Evolutionary conservation across 1,140 invertebrate genomes (phyloP).

Genomic region (Saccostrea echinata): DNA sequence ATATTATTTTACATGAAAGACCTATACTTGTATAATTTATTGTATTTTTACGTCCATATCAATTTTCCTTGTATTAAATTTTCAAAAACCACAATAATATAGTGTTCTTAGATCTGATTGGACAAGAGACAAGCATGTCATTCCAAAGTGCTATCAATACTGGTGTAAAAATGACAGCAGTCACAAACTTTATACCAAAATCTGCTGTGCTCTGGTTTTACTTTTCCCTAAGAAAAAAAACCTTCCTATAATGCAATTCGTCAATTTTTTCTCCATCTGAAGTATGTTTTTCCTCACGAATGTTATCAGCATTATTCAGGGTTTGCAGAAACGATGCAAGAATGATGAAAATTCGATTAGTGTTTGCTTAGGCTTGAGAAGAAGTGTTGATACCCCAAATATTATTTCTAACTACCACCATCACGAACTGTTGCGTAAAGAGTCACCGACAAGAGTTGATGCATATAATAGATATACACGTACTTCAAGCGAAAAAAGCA

Average conservation of each 20-base stretch:
- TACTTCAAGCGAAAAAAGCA: not conserved
- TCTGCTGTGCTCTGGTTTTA: too few species aligned
- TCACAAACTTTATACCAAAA: too few species aligned
- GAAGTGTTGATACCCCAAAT: not conserved
- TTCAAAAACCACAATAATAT: too few species aligned
- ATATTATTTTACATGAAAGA: too few species aligned
- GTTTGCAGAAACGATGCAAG: not conserved
- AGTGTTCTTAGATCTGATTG: too few species aligned
- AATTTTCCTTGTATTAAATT: too few species aligned
- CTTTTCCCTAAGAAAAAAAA: not conserved
- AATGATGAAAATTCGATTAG: not conserved
- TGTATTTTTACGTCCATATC: too few species aligned
- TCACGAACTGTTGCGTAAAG: slow-evolving; percentile 9
- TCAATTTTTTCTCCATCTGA: not conserved
- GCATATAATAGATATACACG: not conserved
- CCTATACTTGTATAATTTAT: too few species aligned
- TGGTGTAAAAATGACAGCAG: too few species aligned
- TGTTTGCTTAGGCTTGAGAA: not conserved
- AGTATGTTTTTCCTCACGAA: not conserved
- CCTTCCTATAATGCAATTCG: not conserved
- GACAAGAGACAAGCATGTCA: too few species aligned
- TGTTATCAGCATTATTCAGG: slow-evolving; percentile 7
- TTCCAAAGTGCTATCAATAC: too few species aligned
- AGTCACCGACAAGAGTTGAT: not conserved
- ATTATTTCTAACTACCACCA: not conserved